Evolutionary conservation across 2,888 invertebrate species (phyloP).

Genomic region (Eutolmus rufibarbis): DNA sequence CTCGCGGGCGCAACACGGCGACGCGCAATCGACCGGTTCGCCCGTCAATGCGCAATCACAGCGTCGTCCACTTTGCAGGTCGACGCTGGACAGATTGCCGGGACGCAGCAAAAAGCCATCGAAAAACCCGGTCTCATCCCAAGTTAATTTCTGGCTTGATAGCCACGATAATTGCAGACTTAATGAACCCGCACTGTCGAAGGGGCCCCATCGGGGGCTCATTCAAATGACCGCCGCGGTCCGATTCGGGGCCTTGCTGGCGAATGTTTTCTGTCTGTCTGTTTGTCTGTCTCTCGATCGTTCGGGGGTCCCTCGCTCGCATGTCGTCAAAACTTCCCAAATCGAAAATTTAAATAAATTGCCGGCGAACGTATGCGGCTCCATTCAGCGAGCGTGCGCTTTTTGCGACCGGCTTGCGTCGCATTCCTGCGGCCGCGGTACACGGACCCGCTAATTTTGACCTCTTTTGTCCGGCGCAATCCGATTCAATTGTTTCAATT

Average conservation of each 20-base stretch:
- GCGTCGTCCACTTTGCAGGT: neutral
- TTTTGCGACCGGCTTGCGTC: conserved; percentile 12
- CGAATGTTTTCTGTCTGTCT: conserved; percentile 35
- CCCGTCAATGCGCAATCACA: neutral
- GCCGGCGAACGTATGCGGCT: neutral
- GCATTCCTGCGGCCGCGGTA: conserved; percentile 24
- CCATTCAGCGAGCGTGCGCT: neutral
- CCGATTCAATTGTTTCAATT: conserved; percentile 34
- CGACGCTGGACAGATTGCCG: conserved; percentile 7
- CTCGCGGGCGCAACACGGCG: neutral
- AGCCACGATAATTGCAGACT: conserved; percentile 35
- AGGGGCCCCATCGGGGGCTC: neutral
- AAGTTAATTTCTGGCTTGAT: conserved; percentile 32
- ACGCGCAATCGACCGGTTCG: neutral
- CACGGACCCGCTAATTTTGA: conserved; percentile 29
- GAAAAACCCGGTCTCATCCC: conserved; percentile 23
- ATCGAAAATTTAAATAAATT: conserved; percentile 47
- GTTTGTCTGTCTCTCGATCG: neutral
- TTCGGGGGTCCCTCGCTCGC: neutral
- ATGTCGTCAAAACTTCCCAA: conserved; percentile 42
- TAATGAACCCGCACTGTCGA: conserved; percentile 21
- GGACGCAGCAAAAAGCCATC: neutral
- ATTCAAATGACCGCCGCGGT: conserved; percentile 3
- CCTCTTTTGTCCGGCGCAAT: conserved; percentile 28
- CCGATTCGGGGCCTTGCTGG: neutral